Percentiles rank a stretch among this genome's conserved stretches.
Evolutionary conservation across 2,113 vertebrate species (phyloP).

Genomic region (Leucoraja erinaceus): DNA sequence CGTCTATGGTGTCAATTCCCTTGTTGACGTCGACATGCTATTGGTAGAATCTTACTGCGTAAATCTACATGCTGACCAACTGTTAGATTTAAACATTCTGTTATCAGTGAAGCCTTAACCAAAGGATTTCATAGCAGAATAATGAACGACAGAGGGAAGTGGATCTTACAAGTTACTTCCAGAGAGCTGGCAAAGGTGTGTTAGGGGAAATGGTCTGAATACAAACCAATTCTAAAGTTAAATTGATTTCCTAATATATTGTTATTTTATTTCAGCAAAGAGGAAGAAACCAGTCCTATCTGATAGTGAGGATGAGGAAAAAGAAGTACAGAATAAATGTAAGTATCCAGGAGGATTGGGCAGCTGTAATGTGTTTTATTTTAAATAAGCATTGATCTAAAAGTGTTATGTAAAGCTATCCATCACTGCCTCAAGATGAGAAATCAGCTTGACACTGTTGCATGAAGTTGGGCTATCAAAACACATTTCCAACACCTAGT

Average conservation of each 20-base stretch:
- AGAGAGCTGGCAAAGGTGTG: neutral
- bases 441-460: neutral
- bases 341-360: neutral
- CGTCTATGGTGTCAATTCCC: neutral
- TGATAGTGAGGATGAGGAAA: constrained; percentile 88
- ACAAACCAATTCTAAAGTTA: neutral
- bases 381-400: neutral
- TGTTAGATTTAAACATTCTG: too few relatives aligned
- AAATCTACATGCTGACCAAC: neutral
- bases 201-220: neutral
- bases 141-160: neutral
- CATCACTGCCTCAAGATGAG: too few relatives aligned
- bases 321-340: constrained; percentile 43
- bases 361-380: neutral
- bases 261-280: constrained; percentile 53
- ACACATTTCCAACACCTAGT: neutral
- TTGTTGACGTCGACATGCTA: neutral
- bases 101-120: neutral
- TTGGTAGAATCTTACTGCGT: neutral
- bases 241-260: neutral
- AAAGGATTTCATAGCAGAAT: neutral
- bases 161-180: neutral
- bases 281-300: constrained; percentile 83
- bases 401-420: neutral
- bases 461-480: neutral